Evolutionary conservation across 2,888 invertebrate species (phyloP), one percentile per base, ranked within the genome.

Genomic region (Chironomus tentans): DNA sequence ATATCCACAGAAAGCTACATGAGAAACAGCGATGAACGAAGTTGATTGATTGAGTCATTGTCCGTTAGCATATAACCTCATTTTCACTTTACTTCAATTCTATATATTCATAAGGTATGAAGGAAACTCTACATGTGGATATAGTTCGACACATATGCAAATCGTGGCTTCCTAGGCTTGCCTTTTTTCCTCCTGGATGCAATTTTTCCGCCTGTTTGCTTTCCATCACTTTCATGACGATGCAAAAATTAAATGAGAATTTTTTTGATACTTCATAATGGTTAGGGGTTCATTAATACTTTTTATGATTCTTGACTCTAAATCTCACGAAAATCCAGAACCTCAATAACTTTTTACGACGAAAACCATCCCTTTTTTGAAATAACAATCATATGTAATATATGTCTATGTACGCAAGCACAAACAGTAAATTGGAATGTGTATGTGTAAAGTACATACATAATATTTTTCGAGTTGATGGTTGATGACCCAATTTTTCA

Each of bases 21-120:
- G 62, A n/a, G n/a, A n/a, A n/a, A n/a, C 13, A 50, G 50, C 12
- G 50, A 56, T 56, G 18, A n/a, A 56, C 70, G 70, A 38, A 18
- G 71, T 71, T 71, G 56, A 71, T 71, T 71, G 71, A 71, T 71
- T 71, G 71, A 71, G 71, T 71, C 71, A 71, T 71, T 71, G 71
- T 71, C 71, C 71, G 50, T 6, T 56, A 6, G 50, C 15, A 50
- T 56, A 24, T 71, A 56, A 50, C 71, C 71, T 71, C 48, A 24
- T 70, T 70, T 70, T 47, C 47, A 70, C 47, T 70, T 38, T 10
- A 38, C 38, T 38, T 38, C 38, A 7, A 38, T 38, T 10, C 2
- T 38, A 3, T 28, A 10, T 38, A 38, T 38, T 38, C 38, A 38
- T 2, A 38, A 38, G 38, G 38, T 38, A 38, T 38, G 38, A 38